A percentile compares a stretch with the other conserved stretches of the same genome.
Conservation (phyloP, 2,113 vertebrate genomes). For the Narcine bancroftii region DNA sequence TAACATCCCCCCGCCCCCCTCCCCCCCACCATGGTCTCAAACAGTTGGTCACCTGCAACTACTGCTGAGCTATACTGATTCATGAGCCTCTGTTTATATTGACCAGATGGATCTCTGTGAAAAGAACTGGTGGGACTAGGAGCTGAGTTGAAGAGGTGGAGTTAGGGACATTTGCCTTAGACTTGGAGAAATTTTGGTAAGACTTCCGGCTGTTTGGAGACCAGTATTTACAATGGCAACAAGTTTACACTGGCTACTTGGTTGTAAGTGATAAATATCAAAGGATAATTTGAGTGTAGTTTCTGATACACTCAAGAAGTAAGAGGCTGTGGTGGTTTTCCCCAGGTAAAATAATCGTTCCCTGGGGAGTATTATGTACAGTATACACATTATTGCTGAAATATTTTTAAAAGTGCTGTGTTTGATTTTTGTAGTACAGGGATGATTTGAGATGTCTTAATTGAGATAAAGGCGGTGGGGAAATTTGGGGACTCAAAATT, state of each 20-base stretch:
- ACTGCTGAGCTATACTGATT: conserved; percentile 24
- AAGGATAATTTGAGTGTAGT: neutral
- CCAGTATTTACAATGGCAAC: too few relatives aligned
- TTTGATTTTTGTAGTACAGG: neutral
- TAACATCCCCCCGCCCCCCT: conserved; percentile 32
- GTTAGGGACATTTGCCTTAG: neutral
- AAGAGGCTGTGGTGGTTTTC: neutral
- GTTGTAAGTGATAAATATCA: neutral
- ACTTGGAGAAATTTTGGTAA: neutral
- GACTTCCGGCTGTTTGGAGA: neutral
- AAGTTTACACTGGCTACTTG: neutral
- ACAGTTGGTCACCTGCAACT: conserved; percentile 31
- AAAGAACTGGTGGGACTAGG: conserved; percentile 16
- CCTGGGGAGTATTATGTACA: neutral
- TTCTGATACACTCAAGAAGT: neutral
- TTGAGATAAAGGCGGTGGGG: neutral
- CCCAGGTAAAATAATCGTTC: neutral
- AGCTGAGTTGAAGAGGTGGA: neutral
- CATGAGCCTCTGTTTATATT: conserved; percentile 27
- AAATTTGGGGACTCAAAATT: neutral
- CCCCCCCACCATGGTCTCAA: conserved; percentile 4
- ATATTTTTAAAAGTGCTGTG: neutral
- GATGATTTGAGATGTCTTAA: neutral
- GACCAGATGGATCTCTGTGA: conserved; percentile 35
- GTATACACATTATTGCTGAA: neutral